Percentiles rank a stretch among this genome's conserved stretches.
Conservation (phyloP, 2,797 vertebrate species). For the Mormyrops attenuatus region DNA sequence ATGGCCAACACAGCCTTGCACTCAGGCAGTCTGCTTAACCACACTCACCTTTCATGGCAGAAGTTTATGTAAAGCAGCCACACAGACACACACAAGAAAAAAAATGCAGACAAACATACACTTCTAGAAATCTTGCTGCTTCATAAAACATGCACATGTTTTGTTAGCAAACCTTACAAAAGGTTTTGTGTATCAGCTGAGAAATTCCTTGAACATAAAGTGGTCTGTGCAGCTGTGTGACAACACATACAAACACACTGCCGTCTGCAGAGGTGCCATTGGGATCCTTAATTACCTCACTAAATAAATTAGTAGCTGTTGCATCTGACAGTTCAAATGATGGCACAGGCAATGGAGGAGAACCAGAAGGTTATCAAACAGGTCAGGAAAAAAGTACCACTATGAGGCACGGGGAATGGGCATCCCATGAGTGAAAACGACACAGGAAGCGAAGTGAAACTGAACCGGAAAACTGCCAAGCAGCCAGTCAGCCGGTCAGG, state of each 20-base stretch:
- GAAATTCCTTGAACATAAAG: constrained; percentile 14
- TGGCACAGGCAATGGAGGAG: not conserved
- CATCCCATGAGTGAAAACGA: not conserved
- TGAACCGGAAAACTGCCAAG: constrained; percentile 1
- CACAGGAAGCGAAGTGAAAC: not conserved
- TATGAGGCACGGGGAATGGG: not conserved
- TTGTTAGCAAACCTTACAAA: constrained; percentile 19
- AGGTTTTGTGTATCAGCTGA: constrained; percentile 17
- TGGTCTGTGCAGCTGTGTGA: not conserved
- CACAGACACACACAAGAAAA: not conserved
- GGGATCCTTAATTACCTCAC: constrained; percentile 12
- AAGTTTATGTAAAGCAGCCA: not conserved
- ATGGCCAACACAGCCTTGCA: not conserved
- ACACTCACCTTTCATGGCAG: not conserved
- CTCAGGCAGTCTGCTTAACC: not conserved
- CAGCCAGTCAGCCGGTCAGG: not conserved
- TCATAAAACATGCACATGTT: constrained; percentile 4
- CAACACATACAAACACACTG: constrained; percentile 11
- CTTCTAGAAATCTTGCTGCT: not conserved
- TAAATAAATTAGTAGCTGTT: constrained; percentile 6
- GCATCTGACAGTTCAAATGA: not conserved
- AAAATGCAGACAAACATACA: not conserved
- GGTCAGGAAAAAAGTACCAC: not conserved
- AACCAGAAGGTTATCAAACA: not conserved
- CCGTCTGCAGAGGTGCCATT: not conserved